Evolutionary conservation across 1,140 invertebrate genomes (phyloP), one percentile per base, ranked within the genome.

Genomic region (Eubasilissa regina): DNA sequence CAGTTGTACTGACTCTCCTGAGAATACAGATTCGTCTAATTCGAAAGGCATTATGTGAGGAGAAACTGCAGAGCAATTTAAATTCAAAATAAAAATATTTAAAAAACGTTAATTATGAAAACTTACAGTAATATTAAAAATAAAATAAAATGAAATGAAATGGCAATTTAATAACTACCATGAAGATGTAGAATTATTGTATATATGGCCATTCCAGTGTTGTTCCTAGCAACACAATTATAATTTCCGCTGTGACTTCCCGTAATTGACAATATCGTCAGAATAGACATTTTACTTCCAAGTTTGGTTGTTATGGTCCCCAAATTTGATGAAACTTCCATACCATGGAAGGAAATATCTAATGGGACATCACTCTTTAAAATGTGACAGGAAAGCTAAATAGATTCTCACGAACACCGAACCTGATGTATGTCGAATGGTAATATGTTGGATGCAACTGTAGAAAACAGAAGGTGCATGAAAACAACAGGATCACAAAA

Each of bases 41-140:
- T 88, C 91, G 85, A 95, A 94, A 60, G 93, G 92, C 83, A 91
- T 88, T 84, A 95, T 94, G 87, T 93, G 92, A 79, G 94, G 94
- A 84, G 92, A 89, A 87, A 94, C 93, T 94, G 86, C 84, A n/a
- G 58, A 76, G 70, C 35, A 58, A 74, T 75, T 15, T 25, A 75
- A 74, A 70, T n/a, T 62, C 35, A 68, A 25, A 76, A 68, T 53
- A 70, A 76, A 35, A 17, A 64, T 15, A 43, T 44, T 45, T n/a
- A 35, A 73, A 64, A 64, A 75, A 73, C 19, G 3, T 55, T 3
- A 56, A 44, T 17, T 35, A 55, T 58, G 58, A 76, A 74, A 70
- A 75, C 10, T n/a, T 13, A 62, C n/a, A 58, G 25, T 35, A 35
- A 58, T 58, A 13, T 9, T 58, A 13, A 1, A 84, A 76, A 68